Evolutionary conservation across 2,797 vertebrate species (phyloP), one percentile per base, ranked within the genome.

Genomic region (Todus mexicanus): DNA sequence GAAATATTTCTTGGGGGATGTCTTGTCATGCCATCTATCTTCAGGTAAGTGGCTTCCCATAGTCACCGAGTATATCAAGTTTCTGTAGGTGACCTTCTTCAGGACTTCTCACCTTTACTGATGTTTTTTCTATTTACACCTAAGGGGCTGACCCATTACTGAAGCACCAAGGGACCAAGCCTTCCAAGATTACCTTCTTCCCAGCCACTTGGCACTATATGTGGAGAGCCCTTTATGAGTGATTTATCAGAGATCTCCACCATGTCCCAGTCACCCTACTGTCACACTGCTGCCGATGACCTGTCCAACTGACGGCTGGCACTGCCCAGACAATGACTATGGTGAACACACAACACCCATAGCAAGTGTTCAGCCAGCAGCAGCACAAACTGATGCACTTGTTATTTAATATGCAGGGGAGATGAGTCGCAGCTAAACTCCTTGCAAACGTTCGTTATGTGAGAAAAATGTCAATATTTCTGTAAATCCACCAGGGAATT

Each of bases 321-420:
- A 12, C n/a, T 8, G 31, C 20, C 33, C 1, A 0, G 7, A 11
- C 25, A 11, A 15, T 1, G 1, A 26, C 61, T 4, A 4, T 0
- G 0, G 22, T 5, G 15, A 35, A 38, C 2, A 0, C 1, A 0
- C 4, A 31, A 33, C 0, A 8, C 31, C 56, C n/a, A 8, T 0
- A 1, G 11, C 27, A 65, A 35, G 8, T 18, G 7, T 11, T 64
- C 68, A 18, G 45, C 61, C 47, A 26, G 40, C 8, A 0, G 51
- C 51, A 37, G 16, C 5, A 1, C 1, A 1, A 68, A 76, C 48
- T 2, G 0, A 16, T 25, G 45, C 2, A 0, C 38, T 91, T 1
- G 0, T 26, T 54, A 7, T 56, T 78, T 83, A 75, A 56, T 21
- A 42, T 11, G n/a, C 43, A 59, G 48, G 11, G 9, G 40, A 81